Base-by-base conservation (phyloP, 1,140 invertebrate species). In the Dendrolimus punctatus region DNA sequence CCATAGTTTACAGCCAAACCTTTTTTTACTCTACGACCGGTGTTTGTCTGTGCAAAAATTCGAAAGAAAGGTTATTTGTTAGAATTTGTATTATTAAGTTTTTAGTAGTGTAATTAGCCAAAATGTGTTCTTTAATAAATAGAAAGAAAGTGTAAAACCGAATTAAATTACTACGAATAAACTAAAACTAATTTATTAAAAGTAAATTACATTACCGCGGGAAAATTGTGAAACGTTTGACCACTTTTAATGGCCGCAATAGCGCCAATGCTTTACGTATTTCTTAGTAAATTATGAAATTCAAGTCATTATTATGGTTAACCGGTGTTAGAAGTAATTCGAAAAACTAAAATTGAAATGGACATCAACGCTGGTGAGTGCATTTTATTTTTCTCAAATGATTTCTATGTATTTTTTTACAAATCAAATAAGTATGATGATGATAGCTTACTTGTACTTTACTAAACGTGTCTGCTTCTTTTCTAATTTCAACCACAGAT, bases 211-310 rank as follows among this genome's bases (percentile, higher is more conserved):
- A 60, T 76, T 76, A 83, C 79, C 82, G 82, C 82, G 80, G 82
- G 82, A 85, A 85, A 85, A 76, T 71, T 72, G 68, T 75, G 76
- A 76, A 74, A 84, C 77, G 80, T 84, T 81, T 83, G 79, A 82
- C 75, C 76, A 72, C 69, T 72, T 67, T 23, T 82, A 86, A 86
- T 86, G 82, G 82, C 80, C 82, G 82, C 80, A 83, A 73, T 73
- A 84, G 79, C 79, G 80, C 77, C 80, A 84, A 84, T 83, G 79
- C 78, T 76, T 71, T 74, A 74, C 74, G 67, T 81, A 78, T 80
- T 81, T 80, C 76, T 73, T 77, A 64, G 63, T 73, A 65, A 58
- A 66, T 62, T 66, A 72, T 80, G 68, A 78, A 73, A 70, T 68
- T 66, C 55, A 55, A 62, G 51, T 68, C 51, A 46, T 53, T 69